phyloP scores from a whole-genome alignment of 1,140 invertebrate species.

The Cyclina sinensis region DNA sequence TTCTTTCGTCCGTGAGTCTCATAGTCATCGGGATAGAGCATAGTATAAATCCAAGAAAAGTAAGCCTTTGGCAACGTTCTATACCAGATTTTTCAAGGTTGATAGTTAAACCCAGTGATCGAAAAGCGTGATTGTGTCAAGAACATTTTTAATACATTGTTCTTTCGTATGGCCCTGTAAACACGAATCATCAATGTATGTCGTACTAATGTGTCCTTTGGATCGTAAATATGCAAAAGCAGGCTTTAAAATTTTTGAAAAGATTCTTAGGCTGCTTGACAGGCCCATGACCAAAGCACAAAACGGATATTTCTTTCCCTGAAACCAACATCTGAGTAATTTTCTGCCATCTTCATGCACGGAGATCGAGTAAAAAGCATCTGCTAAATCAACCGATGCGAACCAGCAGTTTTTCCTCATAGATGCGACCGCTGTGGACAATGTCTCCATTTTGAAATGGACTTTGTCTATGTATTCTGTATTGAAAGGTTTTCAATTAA shows the following conservation, averaged over 20 bases:
- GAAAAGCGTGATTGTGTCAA: background rate
- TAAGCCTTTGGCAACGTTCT: background rate
- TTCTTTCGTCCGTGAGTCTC: background rate
- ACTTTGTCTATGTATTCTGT: constrained; percentile 18
- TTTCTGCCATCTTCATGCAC: background rate
- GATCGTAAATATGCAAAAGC: constrained; percentile 9
- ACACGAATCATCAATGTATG: constrained; percentile 38
- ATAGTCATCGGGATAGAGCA: constrained; percentile 9
- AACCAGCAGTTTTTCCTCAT: constrained; percentile 37
- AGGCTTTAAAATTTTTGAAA: constrained; percentile 33
- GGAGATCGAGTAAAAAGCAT: constrained; percentile 25
- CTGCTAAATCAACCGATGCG: constrained; percentile 20
- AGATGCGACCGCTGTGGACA: background rate
- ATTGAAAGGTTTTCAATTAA: constrained; percentile 35
- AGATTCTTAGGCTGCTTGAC: background rate
- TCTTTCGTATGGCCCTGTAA: background rate
- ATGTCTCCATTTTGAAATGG: constrained; percentile 28
- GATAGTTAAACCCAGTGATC: background rate
- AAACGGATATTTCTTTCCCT: too few relatives aligned
- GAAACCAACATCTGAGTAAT: background rate
- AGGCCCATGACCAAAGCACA: too few relatives aligned
- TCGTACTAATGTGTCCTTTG: background rate
- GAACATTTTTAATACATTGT: background rate
- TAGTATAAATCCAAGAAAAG: background rate
- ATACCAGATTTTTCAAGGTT: background rate